phyloP scores from a whole-genome alignment of 2,888 invertebrate genomes.

The Meteorus cinctellus region DNA sequence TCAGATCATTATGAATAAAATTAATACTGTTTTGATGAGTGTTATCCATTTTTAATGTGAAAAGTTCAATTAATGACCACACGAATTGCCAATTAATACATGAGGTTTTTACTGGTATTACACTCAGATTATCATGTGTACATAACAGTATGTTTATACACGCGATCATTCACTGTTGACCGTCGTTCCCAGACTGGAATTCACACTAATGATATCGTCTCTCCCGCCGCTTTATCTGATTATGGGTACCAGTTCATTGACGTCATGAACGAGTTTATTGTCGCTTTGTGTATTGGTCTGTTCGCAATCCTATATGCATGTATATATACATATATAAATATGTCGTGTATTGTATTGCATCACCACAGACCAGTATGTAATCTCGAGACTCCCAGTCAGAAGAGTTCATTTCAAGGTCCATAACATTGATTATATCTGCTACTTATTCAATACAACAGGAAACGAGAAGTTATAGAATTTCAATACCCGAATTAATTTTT shows the following conservation, averaged over 20 bases:
- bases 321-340: neutral
- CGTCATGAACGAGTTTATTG: conserved; percentile 55
- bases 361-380: no score
- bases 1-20: conserved; percentile 60
- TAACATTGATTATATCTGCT: no score
- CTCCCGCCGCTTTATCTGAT: conserved; percentile 43
- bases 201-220: conserved; percentile 15
- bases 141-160: neutral
- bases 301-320: neutral
- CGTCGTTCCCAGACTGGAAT: neutral
- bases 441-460: no score
- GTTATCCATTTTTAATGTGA: conserved; percentile 39
- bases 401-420: no score
- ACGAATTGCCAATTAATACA: neutral
- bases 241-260: conserved; percentile 49
- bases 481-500: no score
- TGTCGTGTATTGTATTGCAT: no score
- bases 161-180: conserved; percentile 8
- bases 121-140: neutral
- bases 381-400: no score
- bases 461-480: no score
- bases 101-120: neutral
- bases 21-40: conserved; percentile 48
- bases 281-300: neutral
- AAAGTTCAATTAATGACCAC: neutral